Evolutionary conservation across 2,888 invertebrate species (phyloP), one percentile per base, ranked within the genome.

Genomic region (Tuberolachnus salignus): DNA sequence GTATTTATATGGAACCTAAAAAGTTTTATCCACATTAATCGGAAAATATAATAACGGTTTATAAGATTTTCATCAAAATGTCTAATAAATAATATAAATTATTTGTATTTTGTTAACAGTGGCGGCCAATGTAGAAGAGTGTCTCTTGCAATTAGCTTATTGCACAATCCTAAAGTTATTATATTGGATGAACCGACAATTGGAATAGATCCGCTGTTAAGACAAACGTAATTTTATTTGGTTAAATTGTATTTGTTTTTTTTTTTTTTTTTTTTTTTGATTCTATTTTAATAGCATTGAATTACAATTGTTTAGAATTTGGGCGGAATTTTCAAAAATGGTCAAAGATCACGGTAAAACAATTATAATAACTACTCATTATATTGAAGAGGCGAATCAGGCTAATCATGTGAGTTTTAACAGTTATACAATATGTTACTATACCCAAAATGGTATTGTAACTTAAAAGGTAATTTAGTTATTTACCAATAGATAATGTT

Each of bases 81-180:
- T 3, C n/a, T 53, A 19, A 19, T 19, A 3, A n/a, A n/a, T 21
- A 49, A n/a, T 8, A 9, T 34, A 46, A 13, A 3, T 69, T 69
- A 42, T 21, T n/a, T 42, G 23, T 23, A 44, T 57, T 46, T 46
- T 3, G 82, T 23, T 82, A 87, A 34, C 34, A 34, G 88, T 83
- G 88, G 88, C 57, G 88, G 88, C 13, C 88, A 88, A 83, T 86
- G 87, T 83, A 84, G 88, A 59, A 84, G 88, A 71, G 87, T 87
- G 0, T 88, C 88, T 2, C 86, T 88, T 82, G 87, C 87, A 10
- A 86, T 87, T 1, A 87, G 88, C n/a, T 84, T 88, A 63, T 84
- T 88, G 9, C 87, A 88, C 81, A 86, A 87, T 81, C 88, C 88
- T 1, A 85, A 87, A 81, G 83, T 88, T 46, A 84, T 88, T 42